Evolutionary conservation across 2,888 invertebrate species (phyloP).

Genomic region (Lepetodrilus schrolli): DNA sequence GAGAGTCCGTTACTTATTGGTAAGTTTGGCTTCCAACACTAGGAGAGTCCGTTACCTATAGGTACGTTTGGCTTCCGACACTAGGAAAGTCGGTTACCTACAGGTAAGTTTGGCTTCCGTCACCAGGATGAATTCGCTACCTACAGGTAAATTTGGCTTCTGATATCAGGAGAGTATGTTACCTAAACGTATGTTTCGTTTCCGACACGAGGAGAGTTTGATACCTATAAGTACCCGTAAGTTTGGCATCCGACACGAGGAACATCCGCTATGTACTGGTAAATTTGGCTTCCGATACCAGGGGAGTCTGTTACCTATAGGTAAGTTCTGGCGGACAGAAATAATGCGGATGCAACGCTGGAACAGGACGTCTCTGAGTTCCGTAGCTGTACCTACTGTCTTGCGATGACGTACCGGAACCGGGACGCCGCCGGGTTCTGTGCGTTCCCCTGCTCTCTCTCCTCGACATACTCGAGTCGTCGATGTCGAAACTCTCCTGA

Average conservation of each 20-base stretch:
- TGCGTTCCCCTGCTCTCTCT: constrained; percentile 1
- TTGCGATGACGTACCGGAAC: constrained; percentile 10
- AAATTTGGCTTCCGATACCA: background rate
- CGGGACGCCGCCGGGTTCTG: constrained; percentile 15
- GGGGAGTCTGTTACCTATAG: constrained; percentile 8
- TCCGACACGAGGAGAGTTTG: too few relatives aligned
- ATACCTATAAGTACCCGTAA: too few relatives aligned
- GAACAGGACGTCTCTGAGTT: constrained; percentile 15
- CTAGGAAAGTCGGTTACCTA: constrained; percentile 15
- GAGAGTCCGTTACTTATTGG: too few relatives aligned
- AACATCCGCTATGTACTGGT: too few relatives aligned
- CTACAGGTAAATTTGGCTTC: too few relatives aligned
- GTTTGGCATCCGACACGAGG: too few relatives aligned
- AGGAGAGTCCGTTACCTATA: too few relatives aligned
- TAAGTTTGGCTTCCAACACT: too few relatives aligned
- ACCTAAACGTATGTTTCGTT: too few relatives aligned
- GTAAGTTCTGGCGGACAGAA: constrained; percentile 29
- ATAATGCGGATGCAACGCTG: constrained; percentile 32
- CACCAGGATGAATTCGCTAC: too few relatives aligned
- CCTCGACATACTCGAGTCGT: constrained; percentile 28
- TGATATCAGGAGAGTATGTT: too few relatives aligned
- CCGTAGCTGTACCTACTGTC: constrained; percentile 16
- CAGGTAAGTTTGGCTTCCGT: constrained; percentile 5
- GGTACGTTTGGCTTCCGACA: background rate
- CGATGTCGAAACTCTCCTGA: constrained; percentile 21